Evolutionary conservation across 2,113 vertebrate genomes (phyloP).

Genomic region (Turdus rufiventris): DNA sequence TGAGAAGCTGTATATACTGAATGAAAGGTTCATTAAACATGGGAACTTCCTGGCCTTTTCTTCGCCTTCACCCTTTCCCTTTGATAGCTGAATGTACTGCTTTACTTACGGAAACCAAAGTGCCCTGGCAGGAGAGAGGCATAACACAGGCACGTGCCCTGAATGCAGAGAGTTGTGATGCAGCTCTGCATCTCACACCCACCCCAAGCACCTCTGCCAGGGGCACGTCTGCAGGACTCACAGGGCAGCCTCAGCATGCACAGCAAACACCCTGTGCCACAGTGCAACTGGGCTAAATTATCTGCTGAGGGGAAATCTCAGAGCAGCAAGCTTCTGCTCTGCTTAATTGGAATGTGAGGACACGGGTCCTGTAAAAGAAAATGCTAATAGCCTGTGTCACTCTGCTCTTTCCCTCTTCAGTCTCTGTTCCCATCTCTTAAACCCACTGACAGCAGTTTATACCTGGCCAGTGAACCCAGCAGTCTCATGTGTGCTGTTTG

Average conservation of each 20-base stretch:
- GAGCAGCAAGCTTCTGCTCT: not conserved
- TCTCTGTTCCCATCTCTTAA: not conserved
- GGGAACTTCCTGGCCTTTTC: conserved; percentile 34
- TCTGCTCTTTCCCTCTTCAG: not conserved
- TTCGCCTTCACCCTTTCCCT: conserved; percentile 26
- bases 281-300: not conserved
- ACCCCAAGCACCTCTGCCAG: not conserved
- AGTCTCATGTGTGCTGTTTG: not conserved
- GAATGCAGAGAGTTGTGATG: not conserved
- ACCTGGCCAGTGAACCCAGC: not conserved
- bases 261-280: not conserved
- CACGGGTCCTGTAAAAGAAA: not conserved
- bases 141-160: not conserved
- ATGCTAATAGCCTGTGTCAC: not conserved
- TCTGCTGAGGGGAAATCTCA: not conserved
- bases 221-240: not conserved
- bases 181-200: not conserved
- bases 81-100: conserved; percentile 24
- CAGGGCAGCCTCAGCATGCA: not conserved
- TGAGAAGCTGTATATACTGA: not conserved
- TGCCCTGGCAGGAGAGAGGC: conserved; percentile 22
- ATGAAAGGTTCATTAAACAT: conserved; percentile 39
- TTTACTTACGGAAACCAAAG: conserved; percentile 28
- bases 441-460: not conserved
- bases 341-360: not conserved